phyloP scores from a whole-genome alignment of 2,113 vertebrate genomes.

The Etheostoma spectabile region DNA sequence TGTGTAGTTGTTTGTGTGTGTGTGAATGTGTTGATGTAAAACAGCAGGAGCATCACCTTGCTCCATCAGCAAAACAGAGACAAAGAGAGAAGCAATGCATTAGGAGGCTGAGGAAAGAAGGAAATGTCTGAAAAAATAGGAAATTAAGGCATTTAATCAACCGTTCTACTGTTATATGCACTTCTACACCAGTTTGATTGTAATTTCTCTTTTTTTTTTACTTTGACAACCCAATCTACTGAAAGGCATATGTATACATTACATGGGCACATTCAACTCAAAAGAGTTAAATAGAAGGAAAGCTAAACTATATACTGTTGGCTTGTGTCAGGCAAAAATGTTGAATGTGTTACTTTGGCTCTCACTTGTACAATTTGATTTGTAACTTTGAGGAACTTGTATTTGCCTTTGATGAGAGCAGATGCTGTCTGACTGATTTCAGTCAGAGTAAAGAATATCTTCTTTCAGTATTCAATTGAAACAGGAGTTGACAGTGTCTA shows the following conservation, averaged over 20 bases:
- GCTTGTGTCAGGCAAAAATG: not conserved
- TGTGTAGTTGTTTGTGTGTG: slow-evolving; percentile 41
- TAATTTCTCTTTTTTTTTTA: not conserved
- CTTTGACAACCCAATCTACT: not conserved
- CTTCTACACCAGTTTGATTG: not conserved
- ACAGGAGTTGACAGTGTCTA: slow-evolving; percentile 27
- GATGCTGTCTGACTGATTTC: not conserved
- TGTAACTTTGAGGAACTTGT: not conserved
- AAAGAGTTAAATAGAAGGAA: not conserved
- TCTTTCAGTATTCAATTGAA: slow-evolving; percentile 48
- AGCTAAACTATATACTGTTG: not conserved
- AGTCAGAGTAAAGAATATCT: not conserved
- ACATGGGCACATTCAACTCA: not conserved
- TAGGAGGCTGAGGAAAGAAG: not conserved
- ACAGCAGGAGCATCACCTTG: slow-evolving; percentile 43
- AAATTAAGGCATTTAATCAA: not conserved
- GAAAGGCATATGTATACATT: not conserved
- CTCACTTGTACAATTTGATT: not conserved
- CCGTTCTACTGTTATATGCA: not conserved
- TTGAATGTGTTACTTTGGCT: not conserved
- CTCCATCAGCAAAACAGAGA: slow-evolving; percentile 43
- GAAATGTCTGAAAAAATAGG: not conserved
- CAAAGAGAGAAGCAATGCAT: slow-evolving; percentile 3
- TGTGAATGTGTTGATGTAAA: slow-evolving; percentile 33
- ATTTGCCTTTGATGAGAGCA: not conserved